Percentiles rank a stretch among this genome's conserved stretches.
Conservation (phyloP, 2,888 invertebrate genomes). For the Allolobophora icterica region DNA sequence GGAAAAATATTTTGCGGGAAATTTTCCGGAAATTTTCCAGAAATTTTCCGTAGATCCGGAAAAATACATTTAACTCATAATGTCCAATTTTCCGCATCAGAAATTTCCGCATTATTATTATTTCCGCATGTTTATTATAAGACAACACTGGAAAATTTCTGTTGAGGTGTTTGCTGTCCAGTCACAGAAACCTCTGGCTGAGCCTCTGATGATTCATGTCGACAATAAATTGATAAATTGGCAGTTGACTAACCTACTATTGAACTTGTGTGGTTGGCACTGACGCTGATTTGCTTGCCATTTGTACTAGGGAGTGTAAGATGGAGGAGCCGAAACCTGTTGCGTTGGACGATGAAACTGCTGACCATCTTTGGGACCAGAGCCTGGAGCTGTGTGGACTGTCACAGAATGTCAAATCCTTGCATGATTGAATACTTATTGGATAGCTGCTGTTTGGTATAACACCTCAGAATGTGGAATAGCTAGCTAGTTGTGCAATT, state of each 20-base stretch:
- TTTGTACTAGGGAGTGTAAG: constrained; percentile 33
- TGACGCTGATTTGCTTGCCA: background rate
- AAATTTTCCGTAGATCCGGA: too few relatives aligned
- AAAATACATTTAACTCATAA: too few relatives aligned
- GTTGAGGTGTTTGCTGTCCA: background rate
- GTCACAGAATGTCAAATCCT: background rate
- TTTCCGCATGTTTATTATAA: too few relatives aligned
- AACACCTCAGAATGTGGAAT: too few relatives aligned
- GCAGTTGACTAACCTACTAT: background rate
- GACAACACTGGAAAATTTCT: too few relatives aligned
- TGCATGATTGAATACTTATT: background rate
- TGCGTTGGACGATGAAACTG: constrained; percentile 38
- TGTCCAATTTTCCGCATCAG: too few relatives aligned
- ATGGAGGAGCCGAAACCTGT: constrained; percentile 33
- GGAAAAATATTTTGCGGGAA: too few relatives aligned
- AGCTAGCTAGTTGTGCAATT: background rate
- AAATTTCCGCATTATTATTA: too few relatives aligned
- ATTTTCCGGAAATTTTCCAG: too few relatives aligned
- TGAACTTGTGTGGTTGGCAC: background rate
- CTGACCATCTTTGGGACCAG: constrained; percentile 36
- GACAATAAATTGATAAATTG: background rate
- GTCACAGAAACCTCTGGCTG: background rate
- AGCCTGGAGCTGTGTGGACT: constrained; percentile 33
- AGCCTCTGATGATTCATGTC: background rate
- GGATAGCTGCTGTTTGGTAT: background rate